Evolutionary conservation across 2,797 vertebrate genomes (phyloP).

Genomic region (Anisognathus igniventris): DNA sequence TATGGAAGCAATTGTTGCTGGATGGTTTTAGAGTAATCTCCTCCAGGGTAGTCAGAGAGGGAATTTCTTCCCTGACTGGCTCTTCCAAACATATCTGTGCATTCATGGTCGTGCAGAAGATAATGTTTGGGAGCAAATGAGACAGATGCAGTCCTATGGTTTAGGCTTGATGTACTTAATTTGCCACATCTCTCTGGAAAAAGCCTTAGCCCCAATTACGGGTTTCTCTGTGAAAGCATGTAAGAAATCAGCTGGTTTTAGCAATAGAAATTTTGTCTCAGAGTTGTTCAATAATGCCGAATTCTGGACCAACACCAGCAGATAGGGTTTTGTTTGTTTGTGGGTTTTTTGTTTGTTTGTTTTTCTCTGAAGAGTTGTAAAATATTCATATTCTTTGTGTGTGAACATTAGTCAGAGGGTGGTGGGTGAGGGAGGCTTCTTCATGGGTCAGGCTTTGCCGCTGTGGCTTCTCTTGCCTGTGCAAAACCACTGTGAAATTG

Average conservation of each 20-base stretch:
- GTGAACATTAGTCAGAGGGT: background rate
- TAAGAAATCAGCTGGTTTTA: background rate
- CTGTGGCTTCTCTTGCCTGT: background rate
- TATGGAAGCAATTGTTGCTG: background rate
- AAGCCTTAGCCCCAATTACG: background rate
- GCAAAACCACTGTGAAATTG: background rate
- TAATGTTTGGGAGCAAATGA: background rate
- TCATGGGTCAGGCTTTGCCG: background rate
- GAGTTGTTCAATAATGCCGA: background rate
- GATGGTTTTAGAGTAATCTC: background rate
- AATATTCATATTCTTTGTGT: background rate
- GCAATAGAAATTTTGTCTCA: background rate
- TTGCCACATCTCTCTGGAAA: background rate
- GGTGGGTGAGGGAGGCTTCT: background rate
- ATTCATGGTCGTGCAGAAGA: background rate
- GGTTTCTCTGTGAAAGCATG: background rate
- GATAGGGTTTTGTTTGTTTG: background rate
- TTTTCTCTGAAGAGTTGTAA: background rate
- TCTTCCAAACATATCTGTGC: background rate
- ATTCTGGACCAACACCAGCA: background rate
- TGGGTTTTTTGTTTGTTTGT: too few relatives aligned
- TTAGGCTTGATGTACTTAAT: background rate
- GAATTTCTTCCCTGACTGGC: background rate
- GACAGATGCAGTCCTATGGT: background rate
- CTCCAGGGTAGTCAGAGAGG: background rate